phyloP scores from a whole-genome alignment of 2,888 invertebrate species.

The Tachina lurida region DNA sequence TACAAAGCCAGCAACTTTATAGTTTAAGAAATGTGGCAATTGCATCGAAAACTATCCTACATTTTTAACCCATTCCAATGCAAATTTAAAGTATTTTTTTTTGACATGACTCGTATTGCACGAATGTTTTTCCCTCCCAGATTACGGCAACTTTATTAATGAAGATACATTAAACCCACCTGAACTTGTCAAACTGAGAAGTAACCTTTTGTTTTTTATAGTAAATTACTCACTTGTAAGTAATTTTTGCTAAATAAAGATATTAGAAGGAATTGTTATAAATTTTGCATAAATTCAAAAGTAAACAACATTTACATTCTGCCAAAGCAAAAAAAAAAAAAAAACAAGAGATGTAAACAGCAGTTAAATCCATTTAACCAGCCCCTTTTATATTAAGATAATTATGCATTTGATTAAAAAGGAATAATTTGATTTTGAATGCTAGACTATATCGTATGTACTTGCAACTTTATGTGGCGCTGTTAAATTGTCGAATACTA shows the following conservation, averaged over 20 bases:
- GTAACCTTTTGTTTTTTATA: not conserved
- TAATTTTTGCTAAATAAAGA: conserved; percentile 30
- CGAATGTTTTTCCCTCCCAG: not conserved
- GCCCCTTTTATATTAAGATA: conserved; percentile 31
- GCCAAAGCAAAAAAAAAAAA: not conserved
- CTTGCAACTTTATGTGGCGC: conserved; percentile 17
- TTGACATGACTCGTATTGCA: not conserved
- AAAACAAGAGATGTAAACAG: not conserved
- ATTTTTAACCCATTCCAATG: too few relatives aligned
- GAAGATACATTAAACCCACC: not conserved
- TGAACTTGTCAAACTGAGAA: not conserved
- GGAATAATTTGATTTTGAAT: conserved; percentile 26
- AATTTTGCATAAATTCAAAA: conserved; percentile 40
- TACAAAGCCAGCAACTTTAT: too few relatives aligned
- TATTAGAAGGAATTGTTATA: conserved; percentile 28
- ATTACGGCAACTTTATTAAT: not conserved
- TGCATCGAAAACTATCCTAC: too few relatives aligned
- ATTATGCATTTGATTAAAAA: conserved; percentile 36
- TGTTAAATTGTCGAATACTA: conserved; percentile 37
- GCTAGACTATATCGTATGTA: not conserved
- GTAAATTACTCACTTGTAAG: conserved; percentile 20
- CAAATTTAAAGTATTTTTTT: too few relatives aligned
- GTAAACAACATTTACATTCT: conserved; percentile 8
- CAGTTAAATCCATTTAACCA: conserved; percentile 19
- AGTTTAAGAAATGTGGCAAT: too few relatives aligned